phyloP scores from a whole-genome alignment of 2,797 vertebrate genomes.

The Tadarida brasiliensis region DNA sequence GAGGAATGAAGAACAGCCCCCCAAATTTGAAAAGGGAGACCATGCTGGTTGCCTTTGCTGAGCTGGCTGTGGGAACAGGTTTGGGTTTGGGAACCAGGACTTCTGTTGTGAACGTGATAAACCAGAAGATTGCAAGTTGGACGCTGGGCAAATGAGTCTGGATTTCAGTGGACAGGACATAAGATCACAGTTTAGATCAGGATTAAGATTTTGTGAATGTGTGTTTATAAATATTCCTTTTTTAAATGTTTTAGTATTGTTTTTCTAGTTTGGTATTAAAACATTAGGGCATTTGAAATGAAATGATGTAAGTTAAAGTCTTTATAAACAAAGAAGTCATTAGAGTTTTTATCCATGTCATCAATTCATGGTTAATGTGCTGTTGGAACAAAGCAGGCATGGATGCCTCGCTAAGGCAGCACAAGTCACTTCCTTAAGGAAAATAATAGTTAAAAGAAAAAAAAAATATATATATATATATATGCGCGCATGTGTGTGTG shows the following conservation, averaged over 20 bases:
- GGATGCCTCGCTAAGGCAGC: neutral
- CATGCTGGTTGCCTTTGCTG: neutral
- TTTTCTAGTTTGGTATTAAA: neutral
- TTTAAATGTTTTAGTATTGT: neutral
- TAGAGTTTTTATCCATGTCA: neutral
- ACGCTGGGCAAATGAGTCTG: neutral
- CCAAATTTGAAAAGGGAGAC: neutral
- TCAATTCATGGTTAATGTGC: neutral
- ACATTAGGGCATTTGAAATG: neutral
- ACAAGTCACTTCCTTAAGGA: neutral
- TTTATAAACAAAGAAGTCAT: slow-evolving; percentile 11
- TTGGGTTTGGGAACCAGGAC: neutral
- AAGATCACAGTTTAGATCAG: neutral
- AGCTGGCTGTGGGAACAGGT: fast-evolving
- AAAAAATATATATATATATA: no score
- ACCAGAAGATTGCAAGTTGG: neutral
- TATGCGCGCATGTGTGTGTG: no score
- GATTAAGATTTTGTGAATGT: neutral
- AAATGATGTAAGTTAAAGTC: neutral
- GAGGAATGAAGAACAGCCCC: neutral
- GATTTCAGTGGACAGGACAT: neutral
- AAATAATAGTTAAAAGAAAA: slow-evolving; percentile 63
- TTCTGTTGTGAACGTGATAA: neutral
- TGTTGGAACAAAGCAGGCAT: neutral
- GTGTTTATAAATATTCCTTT: neutral